These are phyloP conservation scores for Catalaphyllia jardinei DNA, from an alignment of 64 coral and sea anemone genomes.

Conservation along the genomic window DNA sequence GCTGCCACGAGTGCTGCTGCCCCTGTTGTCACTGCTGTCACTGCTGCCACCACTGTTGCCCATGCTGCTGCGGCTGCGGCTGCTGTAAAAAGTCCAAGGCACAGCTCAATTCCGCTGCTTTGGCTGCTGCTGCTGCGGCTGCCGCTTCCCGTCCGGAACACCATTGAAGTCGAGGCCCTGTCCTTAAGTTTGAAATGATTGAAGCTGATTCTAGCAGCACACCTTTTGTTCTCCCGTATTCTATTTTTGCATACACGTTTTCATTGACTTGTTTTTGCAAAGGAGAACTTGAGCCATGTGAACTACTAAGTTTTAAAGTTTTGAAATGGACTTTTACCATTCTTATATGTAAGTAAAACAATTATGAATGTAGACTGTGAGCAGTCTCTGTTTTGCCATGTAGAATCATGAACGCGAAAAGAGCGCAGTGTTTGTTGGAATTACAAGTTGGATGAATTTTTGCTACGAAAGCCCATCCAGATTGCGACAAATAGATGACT, in stretches of 20 bases:
- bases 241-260: background rate
- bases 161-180: background rate
- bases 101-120: constrained; percentile 10
- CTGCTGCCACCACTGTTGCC: constrained; percentile 65
- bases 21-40: constrained; percentile 61
- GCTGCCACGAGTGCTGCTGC: constrained; percentile 50
- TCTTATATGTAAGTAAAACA: too few relatives aligned
- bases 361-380: too few relatives aligned
- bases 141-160: constrained; percentile 22
- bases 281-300: too few relatives aligned
- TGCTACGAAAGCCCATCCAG: too few relatives aligned
- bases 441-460: too few relatives aligned
- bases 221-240: background rate
- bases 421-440: too few relatives aligned
- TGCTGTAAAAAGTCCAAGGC: constrained; percentile 75
- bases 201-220: background rate
- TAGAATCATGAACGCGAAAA: too few relatives aligned
- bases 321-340: too few relatives aligned
- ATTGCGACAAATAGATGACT: too few relatives aligned
- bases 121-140: constrained; percentile 10
- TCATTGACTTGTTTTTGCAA: too few relatives aligned
- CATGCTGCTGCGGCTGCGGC: constrained; percentile 42
- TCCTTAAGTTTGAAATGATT: background rate
- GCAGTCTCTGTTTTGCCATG: too few relatives aligned
- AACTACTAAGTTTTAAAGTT: too few relatives aligned